Base-by-base conservation (phyloP, 2,797 vertebrate genomes). In the Knipowitschia caucasica region DNA sequence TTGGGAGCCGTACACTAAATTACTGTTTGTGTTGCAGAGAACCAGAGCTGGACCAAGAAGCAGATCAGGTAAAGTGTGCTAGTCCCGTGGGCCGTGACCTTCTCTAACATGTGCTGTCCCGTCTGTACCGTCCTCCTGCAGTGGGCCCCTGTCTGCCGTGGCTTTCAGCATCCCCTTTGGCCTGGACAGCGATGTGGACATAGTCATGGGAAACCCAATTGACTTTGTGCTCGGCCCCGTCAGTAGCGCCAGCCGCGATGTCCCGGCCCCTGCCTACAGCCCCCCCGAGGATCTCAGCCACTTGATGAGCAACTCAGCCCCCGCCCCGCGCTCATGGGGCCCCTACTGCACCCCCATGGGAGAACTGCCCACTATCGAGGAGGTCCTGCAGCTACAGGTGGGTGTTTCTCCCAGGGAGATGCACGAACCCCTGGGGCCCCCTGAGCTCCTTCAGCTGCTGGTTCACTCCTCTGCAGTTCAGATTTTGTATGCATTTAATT, bases 81-180 rank as follows among this genome's bases (percentile, higher is more conserved):
- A n/a, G n/a, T n/a, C n/a, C 27, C 1, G 9, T 73, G 50, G 30
- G 15, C 58, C 50, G 67, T 40, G 72, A 64, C 58, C 56, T 76
- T 67, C 35, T 74, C 77, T 82, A 71, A 59, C 70, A 56, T 72
- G 65, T 84, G 73, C 56, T 44, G 9, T 62, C 52, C 35, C 57
- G 12, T 33, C 47, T 43, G 38, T 40, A 54, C 36, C 45, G 18
- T 62, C 59, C 64, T 65, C 77, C 71, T 53, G 71, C 80, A 91
- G 89, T 81, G 89, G 89, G 69, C 91, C 91, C 61, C 88, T 96
- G 62, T 94, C 94, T 58, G 92, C 93, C 1, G 92, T 94, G 79
- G 91, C 94, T 25, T 96, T 96, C 89, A 94, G 92, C 89, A 95
- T 95, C 76, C 94, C 94, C 71, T 96, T 96, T 85, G 94, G 94